Evolutionary conservation across 1,140 invertebrate species (phyloP), one percentile per base, ranked within the genome.

Genomic region (Calycopis cecrops): DNA sequence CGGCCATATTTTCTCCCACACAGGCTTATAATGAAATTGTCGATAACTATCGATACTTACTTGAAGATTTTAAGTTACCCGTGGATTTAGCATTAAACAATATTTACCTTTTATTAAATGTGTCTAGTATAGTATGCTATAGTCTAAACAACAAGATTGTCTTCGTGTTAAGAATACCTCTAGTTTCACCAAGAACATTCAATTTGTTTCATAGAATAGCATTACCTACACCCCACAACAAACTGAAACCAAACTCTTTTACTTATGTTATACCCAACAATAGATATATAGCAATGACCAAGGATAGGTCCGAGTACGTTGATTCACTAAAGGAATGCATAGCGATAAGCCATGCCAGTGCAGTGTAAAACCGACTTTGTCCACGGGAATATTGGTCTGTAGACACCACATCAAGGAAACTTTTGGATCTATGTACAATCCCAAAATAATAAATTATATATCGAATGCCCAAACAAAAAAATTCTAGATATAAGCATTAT

Each of bases 291-390:
- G 63, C 53, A 35, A 51, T 65, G 48, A 59, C 53, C 33, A 59
- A 37, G 35, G 59, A 65, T 51, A 62, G 57, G 52, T 51, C 50
- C 0, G 8, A 49, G 16, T 65, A 60, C 10, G 12, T 63, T 35
- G 40, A 56, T 11, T 35, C 35, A 3, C 16, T 62, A 21, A 40
- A 16, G 12, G 35, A 42, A 2, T 62, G 94, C 16, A 48, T 28
- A 33, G n/a, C 35, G 17, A 40, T 52, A n/a, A n/a, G n/a, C n/a
- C n/a, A n/a, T n/a, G n/a, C n/a, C n/a, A n/a, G n/a, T n/a, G n/a
- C n/a, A n/a, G n/a, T n/a, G n/a, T n/a, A n/a, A n/a, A n/a, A n/a
- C n/a, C n/a, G n/a, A n/a, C n/a, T n/a, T n/a, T n/a, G n/a, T n/a
- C n/a, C n/a, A n/a, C n/a, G n/a, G n/a, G n/a, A n/a, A n/a, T n/a